Evolutionary conservation across 2,113 vertebrate species (phyloP).

Genomic region (Panthera leo): DNA sequence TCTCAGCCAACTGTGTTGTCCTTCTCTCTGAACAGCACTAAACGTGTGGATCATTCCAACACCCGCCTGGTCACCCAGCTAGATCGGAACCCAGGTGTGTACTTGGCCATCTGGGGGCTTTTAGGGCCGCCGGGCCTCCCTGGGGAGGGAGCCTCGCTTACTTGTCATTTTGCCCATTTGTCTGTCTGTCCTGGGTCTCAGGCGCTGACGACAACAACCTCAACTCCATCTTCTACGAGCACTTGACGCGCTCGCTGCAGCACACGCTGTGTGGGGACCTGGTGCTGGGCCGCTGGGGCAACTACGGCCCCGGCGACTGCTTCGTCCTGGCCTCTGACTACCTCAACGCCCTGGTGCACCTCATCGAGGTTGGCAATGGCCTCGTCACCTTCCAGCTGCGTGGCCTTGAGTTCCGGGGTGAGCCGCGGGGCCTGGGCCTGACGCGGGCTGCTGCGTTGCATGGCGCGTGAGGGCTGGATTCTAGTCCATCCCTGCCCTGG

Average conservation of each 20-base stretch:
- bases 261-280: slow-evolving; percentile 94
- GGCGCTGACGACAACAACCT: slow-evolving; percentile 95
- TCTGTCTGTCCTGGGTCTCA: slow-evolving; percentile 51
- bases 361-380: slow-evolving; percentile 94
- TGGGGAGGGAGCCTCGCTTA: not conserved
- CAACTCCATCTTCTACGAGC: slow-evolving; percentile 96
- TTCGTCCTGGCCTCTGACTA: slow-evolving; percentile 95
- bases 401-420: slow-evolving; percentile 94
- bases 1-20: rapidly evolving
- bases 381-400: slow-evolving; percentile 94
- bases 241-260: slow-evolving; percentile 93
- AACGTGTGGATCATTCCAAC: slow-evolving; percentile 94
- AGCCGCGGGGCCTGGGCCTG: slow-evolving; percentile 24
- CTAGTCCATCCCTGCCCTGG: not conserved
- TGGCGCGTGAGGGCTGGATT: rapidly evolving
- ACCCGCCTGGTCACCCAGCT: slow-evolving; percentile 93
- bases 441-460: rapidly evolving
- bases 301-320: slow-evolving; percentile 92
- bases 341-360: slow-evolving; percentile 95
- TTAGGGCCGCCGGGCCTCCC: rapidly evolving
- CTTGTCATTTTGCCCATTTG: not conserved
- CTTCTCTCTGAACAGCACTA: slow-evolving; percentile 85
- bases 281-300: slow-evolving; percentile 93
- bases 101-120: rapidly evolving
- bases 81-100: slow-evolving; percentile 92